Evolutionary conservation across 2,888 invertebrate species (phyloP).

Genomic region (Drosophila meridiana): DNA sequence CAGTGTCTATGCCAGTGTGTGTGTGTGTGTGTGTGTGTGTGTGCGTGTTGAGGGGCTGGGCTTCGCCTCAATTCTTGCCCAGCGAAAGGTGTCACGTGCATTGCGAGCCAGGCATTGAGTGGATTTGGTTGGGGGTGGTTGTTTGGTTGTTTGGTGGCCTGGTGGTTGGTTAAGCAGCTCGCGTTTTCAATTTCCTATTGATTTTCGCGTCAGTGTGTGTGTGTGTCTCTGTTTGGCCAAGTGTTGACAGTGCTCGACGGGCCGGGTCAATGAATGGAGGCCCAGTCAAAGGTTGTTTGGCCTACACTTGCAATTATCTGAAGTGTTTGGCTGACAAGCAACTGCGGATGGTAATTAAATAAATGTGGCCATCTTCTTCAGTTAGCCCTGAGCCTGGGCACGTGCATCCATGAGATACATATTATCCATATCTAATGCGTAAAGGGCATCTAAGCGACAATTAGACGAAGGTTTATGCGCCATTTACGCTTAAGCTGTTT

Average conservation of each 20-base stretch:
- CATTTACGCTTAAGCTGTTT: background rate
- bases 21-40: background rate
- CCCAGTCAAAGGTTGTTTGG: slow-evolving; percentile 21
- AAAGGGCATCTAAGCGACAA: slow-evolving; percentile 17
- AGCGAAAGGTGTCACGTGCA: slow-evolving; percentile 66
- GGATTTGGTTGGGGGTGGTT: background rate
- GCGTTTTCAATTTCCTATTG: slow-evolving; percentile 57
- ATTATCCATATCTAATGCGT: slow-evolving; percentile 18
- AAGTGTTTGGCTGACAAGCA: slow-evolving; percentile 26
- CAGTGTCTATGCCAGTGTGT: background rate
- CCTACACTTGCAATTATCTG: slow-evolving; percentile 34
- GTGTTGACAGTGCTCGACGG: slow-evolving; percentile 62
- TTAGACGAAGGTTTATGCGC: slow-evolving; percentile 18
- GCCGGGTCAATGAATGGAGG: slow-evolving; percentile 56
- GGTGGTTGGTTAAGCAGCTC: slow-evolving; percentile 40
- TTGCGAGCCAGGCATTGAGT: slow-evolving; percentile 9
- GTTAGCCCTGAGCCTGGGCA: slow-evolving; percentile 32
- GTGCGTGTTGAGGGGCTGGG: slow-evolving; percentile 2
- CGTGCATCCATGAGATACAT: slow-evolving; percentile 43
- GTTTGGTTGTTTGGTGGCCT: background rate
- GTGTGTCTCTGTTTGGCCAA: slow-evolving; percentile 22
- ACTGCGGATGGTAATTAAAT: slow-evolving; percentile 19
- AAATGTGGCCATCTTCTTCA: slow-evolving; percentile 8
- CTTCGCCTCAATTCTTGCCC: slow-evolving; percentile 36
- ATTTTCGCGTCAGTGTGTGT: slow-evolving; percentile 34